Evolutionary conservation across 2,888 invertebrate genomes (phyloP).

Genomic region (Bibio marci): DNA sequence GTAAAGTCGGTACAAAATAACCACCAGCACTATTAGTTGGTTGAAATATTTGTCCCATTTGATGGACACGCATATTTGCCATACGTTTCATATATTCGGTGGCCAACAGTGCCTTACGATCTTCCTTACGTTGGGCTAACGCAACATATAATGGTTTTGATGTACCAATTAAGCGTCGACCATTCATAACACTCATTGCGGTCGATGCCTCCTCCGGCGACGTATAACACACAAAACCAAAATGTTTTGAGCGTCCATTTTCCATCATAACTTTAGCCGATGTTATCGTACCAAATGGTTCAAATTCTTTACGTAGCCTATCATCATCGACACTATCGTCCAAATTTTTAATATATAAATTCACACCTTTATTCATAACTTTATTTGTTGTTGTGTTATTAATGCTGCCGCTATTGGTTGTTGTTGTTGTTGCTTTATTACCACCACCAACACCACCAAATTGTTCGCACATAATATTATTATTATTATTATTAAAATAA

Average conservation of each 20-base stretch:
- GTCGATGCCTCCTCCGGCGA: conserved; percentile 92
- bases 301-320: conserved; percentile 76
- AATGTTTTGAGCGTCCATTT: conserved; percentile 75
- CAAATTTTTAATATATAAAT: conserved; percentile 90
- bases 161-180: conserved; percentile 60
- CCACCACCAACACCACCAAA: too few species aligned
- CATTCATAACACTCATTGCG: conserved; percentile 95
- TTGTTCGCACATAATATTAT: too few species aligned
- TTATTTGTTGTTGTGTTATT: conserved; percentile 51
- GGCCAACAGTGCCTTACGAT: conserved; percentile 85
- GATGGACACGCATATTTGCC: conserved; percentile 76
- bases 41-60: conserved; percentile 71
- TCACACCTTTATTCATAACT: conserved; percentile 47
- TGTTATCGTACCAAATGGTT: conserved; percentile 84
- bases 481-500: too few species aligned
- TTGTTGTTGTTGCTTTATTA: too few species aligned
- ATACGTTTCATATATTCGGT: conserved; percentile 92
- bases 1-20: conserved; percentile 74
- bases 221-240: conserved; percentile 96
- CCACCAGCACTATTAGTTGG: conserved; percentile 54
- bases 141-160: conserved; percentile 92
- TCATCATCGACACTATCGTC: conserved; percentile 94
- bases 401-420: conserved; percentile 25
- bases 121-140: conserved; percentile 90
- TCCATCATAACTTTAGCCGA: conserved; percentile 90